These are phyloP conservation scores for Drosophila formosana DNA, from an alignment of 2,888 invertebrate genomes.

Conservation along the genomic window DNA sequence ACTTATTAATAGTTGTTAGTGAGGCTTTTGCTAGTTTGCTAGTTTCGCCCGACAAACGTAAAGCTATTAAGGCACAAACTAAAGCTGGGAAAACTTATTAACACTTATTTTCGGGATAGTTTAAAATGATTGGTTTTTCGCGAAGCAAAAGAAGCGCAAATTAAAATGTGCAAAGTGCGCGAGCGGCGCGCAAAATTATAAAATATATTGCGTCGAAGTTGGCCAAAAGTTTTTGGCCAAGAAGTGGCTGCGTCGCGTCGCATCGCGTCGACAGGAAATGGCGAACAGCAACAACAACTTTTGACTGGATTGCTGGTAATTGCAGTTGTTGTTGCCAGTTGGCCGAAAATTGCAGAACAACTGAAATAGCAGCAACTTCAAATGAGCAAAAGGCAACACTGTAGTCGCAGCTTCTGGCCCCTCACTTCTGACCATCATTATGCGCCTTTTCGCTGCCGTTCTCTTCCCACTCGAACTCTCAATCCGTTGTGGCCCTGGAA, in stretches of 20 bases:
- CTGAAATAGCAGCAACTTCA: slow-evolving; percentile 39
- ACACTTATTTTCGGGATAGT: slow-evolving; percentile 16
- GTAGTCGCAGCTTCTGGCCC: slow-evolving; percentile 18
- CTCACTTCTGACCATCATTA: slow-evolving; percentile 1
- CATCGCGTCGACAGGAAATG: slow-evolving; percentile 31
- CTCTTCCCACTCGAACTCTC: slow-evolving; percentile 15
- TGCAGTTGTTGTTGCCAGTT: slow-evolving; percentile 40
- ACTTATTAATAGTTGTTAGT: slow-evolving; percentile 16
- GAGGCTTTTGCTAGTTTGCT: slow-evolving; percentile 1
- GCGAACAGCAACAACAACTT: slow-evolving; percentile 34
- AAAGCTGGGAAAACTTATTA: slow-evolving; percentile 40
- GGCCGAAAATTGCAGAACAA: slow-evolving; percentile 29
- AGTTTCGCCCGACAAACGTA: background rate
- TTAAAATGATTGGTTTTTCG: slow-evolving; percentile 41
- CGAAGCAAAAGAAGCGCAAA: slow-evolving; percentile 30
- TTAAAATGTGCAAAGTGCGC: slow-evolving; percentile 41
- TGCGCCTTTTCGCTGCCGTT: background rate
- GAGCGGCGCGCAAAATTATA: slow-evolving; percentile 20
- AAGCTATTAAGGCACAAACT: slow-evolving; percentile 13
- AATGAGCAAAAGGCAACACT: slow-evolving; percentile 45
- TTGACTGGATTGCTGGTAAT: slow-evolving; percentile 42
- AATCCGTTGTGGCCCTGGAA: slow-evolving; percentile 28
- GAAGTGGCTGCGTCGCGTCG: slow-evolving; percentile 21
- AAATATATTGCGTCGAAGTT: slow-evolving; percentile 36
- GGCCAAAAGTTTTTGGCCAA: slow-evolving; percentile 34